Base-by-base conservation (phyloP, 2,113 vertebrate species). In the Tonatia bakeri region DNA sequence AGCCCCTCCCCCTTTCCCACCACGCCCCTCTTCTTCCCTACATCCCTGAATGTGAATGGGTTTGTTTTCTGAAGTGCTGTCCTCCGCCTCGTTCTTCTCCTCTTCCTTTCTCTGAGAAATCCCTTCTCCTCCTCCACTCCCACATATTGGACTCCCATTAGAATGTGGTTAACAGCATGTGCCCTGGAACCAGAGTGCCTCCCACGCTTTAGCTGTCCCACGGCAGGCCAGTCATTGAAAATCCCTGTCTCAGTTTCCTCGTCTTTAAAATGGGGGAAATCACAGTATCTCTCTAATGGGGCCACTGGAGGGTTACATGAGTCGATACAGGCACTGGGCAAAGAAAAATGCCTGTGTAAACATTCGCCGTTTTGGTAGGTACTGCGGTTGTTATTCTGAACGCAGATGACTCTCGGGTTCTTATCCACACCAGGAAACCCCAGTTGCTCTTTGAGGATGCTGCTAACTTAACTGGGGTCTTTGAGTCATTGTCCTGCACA, bases 21-120 rank as follows among this genome's bases (percentile, higher is more conserved):
- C 36, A 5, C 1, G 36, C 20, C 64, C 20, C 14, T 28, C 16
- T 54, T 17, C 59, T 28, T 20, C 5, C 10, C 52, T 1, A 0
- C 4, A 5, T 4, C 20, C 12, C 15, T 24, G 33, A 3, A 4
- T 13, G 11, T 22, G 45, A 67, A 28, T 1, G 13, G 0, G 0
- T 26, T 16, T 15, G 26, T 70, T 56, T n/a, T 40, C 64, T n/a
- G 45, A 13, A 76, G 31, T 22, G 5, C 54, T 65, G 7, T 10
- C 17, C 82, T 67, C 40, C 26, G 64, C 75, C 9, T 28, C 5
- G 3, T 36, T 0, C 45, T 73, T 10, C 11, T 31, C 52, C 22
- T 70, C 45, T 8, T 17, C 26, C 45, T 4, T 59, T n/a, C 24
- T n/a, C 17, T 45, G 33, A 7, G 69, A 70, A 81, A 76, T 1